Evolutionary conservation across 2,797 vertebrate genomes (phyloP).

Genomic region (Gadopsis marmoratus): DNA sequence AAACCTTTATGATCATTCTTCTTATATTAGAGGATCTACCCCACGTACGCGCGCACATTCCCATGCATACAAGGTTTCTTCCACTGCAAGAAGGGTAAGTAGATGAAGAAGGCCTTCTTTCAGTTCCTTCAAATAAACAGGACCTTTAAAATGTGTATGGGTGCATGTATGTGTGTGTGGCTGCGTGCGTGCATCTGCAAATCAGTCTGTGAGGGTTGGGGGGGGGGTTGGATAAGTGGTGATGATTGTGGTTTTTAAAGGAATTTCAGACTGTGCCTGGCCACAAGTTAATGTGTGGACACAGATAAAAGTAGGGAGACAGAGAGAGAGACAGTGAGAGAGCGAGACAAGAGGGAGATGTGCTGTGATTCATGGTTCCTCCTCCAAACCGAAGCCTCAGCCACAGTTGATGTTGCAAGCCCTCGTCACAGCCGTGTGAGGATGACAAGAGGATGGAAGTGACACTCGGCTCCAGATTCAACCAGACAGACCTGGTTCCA

Average conservation of each 20-base stretch:
- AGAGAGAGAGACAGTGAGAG: slow-evolving; percentile 22
- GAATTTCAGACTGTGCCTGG: slow-evolving; percentile 70
- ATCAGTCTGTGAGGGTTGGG: slow-evolving; percentile 61
- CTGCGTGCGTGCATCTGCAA: slow-evolving; percentile 26
- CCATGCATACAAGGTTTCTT: slow-evolving; percentile 13
- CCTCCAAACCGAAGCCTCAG: slow-evolving; percentile 65
- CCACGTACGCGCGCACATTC: slow-evolving; percentile 3
- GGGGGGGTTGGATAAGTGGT: slow-evolving; percentile 38
- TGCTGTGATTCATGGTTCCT: slow-evolving; percentile 78
- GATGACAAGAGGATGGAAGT: slow-evolving; percentile 76
- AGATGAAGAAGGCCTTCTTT: slow-evolving; percentile 83
- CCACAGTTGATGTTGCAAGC: slow-evolving; percentile 76
- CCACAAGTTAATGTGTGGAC: slow-evolving; percentile 61
- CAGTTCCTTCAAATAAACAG: slow-evolving; percentile 82
- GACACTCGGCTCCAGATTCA: slow-evolving; percentile 65
- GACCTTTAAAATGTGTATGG: slow-evolving; percentile 50
- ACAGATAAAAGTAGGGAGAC: slow-evolving; percentile 35
- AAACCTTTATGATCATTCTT: slow-evolving; percentile 7
- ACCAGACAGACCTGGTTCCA: slow-evolving; percentile 75
- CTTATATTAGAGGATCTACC: background rate
- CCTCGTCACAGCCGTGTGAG: slow-evolving; percentile 65
- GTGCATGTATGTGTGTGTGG: slow-evolving; percentile 3
- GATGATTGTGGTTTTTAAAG: slow-evolving; percentile 75
- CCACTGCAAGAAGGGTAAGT: slow-evolving; percentile 45
- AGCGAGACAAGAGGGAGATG: slow-evolving; percentile 50